phyloP scores from a whole-genome alignment of 2,113 vertebrate genomes.

The Protobothrops mucrosquamatus region DNA sequence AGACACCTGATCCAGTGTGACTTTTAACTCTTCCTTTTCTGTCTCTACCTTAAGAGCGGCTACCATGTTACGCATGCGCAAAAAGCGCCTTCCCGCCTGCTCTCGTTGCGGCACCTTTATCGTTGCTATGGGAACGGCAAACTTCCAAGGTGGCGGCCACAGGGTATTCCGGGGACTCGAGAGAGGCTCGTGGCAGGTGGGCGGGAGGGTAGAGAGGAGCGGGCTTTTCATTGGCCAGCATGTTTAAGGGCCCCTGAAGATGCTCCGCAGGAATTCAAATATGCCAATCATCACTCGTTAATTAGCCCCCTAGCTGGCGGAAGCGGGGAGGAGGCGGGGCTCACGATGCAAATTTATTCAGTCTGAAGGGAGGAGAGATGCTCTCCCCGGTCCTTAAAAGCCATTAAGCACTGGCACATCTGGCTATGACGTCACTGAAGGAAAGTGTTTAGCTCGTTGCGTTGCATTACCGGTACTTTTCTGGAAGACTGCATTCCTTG shows the following conservation, averaged over 20 bases:
- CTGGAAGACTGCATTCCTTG: neutral
- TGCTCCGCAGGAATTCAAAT: neutral
- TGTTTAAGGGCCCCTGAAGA: neutral
- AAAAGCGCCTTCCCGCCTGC: neutral
- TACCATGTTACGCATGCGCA: neutral
- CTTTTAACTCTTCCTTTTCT: neutral
- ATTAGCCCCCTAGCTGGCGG: neutral
- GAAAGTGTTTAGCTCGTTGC: neutral
- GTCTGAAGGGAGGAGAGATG: neutral
- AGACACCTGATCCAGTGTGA: neutral
- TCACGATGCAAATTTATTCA: neutral
- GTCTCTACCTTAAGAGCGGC: neutral
- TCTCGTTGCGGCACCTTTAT: neutral
- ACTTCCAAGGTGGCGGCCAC: neutral
- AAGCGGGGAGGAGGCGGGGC: neutral
- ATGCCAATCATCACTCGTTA: neutral
- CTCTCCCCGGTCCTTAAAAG: neutral
- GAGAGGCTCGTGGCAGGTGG: neutral
- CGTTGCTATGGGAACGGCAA: conserved; percentile 2
- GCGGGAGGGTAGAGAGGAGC: neutral
- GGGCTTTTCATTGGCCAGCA: neutral
- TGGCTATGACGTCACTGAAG: neutral
- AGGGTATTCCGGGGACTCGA: neutral
- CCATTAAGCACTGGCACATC: neutral
- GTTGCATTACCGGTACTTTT: neutral